These are phyloP conservation scores for Numenius phaeopus DNA, from an alignment of 2,797 vertebrate species.

Conservation along the genomic window DNA sequence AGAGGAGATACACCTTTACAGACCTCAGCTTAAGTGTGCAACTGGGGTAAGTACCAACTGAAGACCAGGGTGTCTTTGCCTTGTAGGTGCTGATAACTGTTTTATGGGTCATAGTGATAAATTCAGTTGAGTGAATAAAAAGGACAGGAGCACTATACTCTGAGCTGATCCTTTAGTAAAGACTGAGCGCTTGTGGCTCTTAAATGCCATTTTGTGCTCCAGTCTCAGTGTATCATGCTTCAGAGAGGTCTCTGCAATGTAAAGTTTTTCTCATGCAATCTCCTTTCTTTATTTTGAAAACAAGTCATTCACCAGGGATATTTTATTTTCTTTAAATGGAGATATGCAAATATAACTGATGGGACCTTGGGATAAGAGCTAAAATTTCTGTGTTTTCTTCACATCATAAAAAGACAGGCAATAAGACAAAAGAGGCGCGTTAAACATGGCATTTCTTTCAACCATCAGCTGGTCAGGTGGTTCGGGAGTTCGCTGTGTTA, in stretches of 20 bases:
- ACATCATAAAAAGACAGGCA: neutral
- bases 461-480: neutral
- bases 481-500: neutral
- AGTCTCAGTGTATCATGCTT: neutral
- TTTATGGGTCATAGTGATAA: neutral
- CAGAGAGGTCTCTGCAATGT: neutral
- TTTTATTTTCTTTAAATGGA: neutral
- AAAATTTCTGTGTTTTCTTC: conserved; percentile 1
- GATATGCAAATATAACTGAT: neutral
- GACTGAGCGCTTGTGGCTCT: neutral
- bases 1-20: neutral
- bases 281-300: neutral
- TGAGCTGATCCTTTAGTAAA: neutral
- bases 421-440: neutral
- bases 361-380: neutral
- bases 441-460: neutral
- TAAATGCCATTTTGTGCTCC: neutral
- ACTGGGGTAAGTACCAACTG: neutral
- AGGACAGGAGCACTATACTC: neutral
- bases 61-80: neutral
- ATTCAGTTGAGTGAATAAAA: neutral
- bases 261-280: neutral
- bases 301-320: neutral
- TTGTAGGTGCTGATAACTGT: neutral
- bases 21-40: neutral